Base-by-base conservation (phyloP, 2,888 invertebrate species). In the Nezara viridula region DNA sequence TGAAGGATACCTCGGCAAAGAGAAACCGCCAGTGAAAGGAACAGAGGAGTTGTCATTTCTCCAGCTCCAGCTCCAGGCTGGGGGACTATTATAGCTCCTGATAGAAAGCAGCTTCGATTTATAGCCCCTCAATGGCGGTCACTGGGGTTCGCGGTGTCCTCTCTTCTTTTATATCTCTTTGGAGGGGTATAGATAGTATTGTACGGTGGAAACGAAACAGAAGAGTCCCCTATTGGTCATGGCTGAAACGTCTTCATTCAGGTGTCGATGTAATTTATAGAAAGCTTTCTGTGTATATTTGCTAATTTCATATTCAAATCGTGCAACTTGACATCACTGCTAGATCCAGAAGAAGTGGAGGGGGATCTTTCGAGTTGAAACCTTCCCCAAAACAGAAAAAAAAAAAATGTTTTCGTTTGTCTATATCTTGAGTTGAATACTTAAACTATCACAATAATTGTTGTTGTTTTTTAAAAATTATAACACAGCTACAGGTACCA, bases 31-130 rank as follows among this genome's bases (percentile, higher is more conserved):
- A 47, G 81, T 81, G 81, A 81, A 81, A 81, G 81, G 81, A 47
- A 81, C 81, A 44, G 81, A 47, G 44, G 81, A 47, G 81, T 81
- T 47, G 81, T 81, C 81, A 81, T 81, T 81, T 81, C 81, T 81
- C 81, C 81, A 44, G 44, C 81, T 77, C 77, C 73, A 73, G 73
- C 16, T 21, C 37, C 24, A 24, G n/a, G n/a, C n/a, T n/a, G n/a
- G n/a, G 40, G 9, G 21, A 16, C 77, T 44, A n/a, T 81, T 44
- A 47, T 44, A 47, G 24, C 14, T 24, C 40, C 10, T 27, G 37
- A 73, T 73, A 32, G 66, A 73, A 73, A 73, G 66, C 60, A n/a
- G 12, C 32, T 73, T 73, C 66, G 66, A 73, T 73, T 37, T 73
- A 73, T 37, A 73, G 66, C 66, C 66, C 21, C 32, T 73, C 66